Evolutionary conservation across 2,888 invertebrate species (phyloP), one percentile per base, ranked within the genome.

Genomic region (Callinectes sapidus): DNA sequence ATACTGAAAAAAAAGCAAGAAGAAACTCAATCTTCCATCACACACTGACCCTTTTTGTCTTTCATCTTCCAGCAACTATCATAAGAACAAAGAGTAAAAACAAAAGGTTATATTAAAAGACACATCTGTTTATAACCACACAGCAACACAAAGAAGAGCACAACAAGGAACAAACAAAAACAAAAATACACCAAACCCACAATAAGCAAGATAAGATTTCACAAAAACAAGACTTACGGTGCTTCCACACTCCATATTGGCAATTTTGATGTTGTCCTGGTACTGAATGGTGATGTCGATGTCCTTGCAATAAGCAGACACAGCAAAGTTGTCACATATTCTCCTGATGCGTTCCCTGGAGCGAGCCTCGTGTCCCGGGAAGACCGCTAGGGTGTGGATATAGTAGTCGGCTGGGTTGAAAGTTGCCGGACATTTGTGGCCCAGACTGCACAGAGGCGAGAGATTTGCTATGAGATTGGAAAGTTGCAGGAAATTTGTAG

Each of bases 271-370:
- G 90, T 90, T 94, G 61, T 94, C 94, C 23, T 95, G 95, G 77
- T 94, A 94, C 91, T 97, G 97, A 77, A 98, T 97, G 88, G 97
- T 96, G 95, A 97, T 97, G 94, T 98, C 97, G 2, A 98, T 96
- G 95, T 98, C 97, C 95, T 97, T 97, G 16, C 97, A 97, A 5
- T 97, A 97, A 93, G 97, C 97, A 95, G 97, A 98, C 2, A 97
- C 97, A 0, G 97, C 97, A 95, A 97, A 98, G 91, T 97, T 96
- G 95, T 98, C 97, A 95, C 98, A 98, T 93, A 98, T 96, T 95
- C 92, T 71, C 92, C 94, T 95, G 48, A 95, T 95, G 39, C 94
- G 95, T 28, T 95, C 94, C 90, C 95, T 95, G 94, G 96, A 96
- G 81, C 95, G 95, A 32, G 95, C 95, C 94, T 96, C 96, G 55